Evolutionary conservation across 2,888 invertebrate species (phyloP).

Genomic region (Matsumyia berberina): DNA sequence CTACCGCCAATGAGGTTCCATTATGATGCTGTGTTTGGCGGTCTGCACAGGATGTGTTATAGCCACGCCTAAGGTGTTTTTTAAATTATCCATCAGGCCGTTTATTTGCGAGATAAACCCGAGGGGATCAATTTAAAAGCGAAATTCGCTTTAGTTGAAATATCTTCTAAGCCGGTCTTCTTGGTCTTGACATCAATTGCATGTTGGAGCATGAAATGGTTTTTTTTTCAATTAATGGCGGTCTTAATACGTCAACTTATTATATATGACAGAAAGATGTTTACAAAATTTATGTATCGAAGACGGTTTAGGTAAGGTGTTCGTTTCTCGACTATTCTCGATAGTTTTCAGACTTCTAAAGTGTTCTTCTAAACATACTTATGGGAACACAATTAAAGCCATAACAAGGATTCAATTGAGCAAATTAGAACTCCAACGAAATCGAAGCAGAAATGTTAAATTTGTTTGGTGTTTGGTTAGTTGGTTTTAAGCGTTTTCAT

Average conservation of each 20-base stretch:
- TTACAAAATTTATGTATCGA: neutral
- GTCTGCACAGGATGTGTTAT: slow-evolving; percentile 22
- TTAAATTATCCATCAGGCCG: slow-evolving; percentile 12
- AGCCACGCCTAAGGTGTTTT: slow-evolving; percentile 36
- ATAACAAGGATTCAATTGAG: too few relatives aligned
- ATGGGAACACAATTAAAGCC: too few relatives aligned
- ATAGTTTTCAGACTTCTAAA: too few relatives aligned
- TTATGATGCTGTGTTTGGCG: slow-evolving; percentile 7
- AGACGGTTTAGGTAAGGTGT: too few relatives aligned
- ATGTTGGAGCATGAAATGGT: neutral
- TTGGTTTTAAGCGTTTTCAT: too few relatives aligned
- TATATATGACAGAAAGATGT: neutral
- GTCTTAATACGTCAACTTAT: neutral
- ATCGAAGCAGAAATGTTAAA: too few relatives aligned
- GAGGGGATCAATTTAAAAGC: neutral
- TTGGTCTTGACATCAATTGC: neutral
- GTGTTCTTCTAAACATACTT: too few relatives aligned
- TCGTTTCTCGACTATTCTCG: too few relatives aligned
- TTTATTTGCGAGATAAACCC: slow-evolving; percentile 14
- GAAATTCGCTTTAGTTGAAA: slow-evolving; percentile 2
- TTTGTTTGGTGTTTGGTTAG: too few relatives aligned
- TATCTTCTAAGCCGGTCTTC: neutral
- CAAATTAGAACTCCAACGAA: too few relatives aligned
- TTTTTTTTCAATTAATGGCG: neutral
- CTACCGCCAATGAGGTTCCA: slow-evolving; percentile 11